Base-by-base conservation (phyloP, 1,140 invertebrate genomes). In the Conus betulinus region DNA sequence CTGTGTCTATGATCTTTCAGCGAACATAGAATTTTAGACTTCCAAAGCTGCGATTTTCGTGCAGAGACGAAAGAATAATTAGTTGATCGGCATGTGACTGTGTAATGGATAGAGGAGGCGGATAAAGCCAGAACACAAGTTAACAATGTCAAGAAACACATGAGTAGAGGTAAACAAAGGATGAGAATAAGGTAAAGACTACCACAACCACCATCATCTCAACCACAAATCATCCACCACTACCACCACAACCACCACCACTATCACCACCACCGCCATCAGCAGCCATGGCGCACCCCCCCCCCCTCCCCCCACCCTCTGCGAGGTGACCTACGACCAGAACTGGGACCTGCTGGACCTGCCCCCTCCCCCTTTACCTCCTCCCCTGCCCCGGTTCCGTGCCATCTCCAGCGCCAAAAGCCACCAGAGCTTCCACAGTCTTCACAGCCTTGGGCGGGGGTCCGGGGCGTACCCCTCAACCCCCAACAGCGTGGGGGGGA, bases 381-480 rank as follows among this genome's bases (percentile, higher is more conserved):
- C 67, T n/a, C 67, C 17, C 20, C 67, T 7, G 11, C 67, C 67
- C 67, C 51, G 4, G 10, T 53, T 53, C 51, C 79, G 79, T 51
- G 79, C 23, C 17, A 15, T 84, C 23, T 84, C 57, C 57, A 84
- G 82, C 57, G 82, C 82, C 53, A 84, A 63, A 51, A 84, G 82
- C 82, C 82, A 84, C 10, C 53, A 63, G 55, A 84, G 82, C 82
- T 55, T 63, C 10, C 53, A 39, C 55, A 63, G 82, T 63, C 7
- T 20, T 71, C 52, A 63, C 53, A 51, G 55, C 51, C 13, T 51
- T 13, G 51, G 27, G 39, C 51, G 17, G 15, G 13, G 11, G 39
- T 23, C 10, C 0, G 51, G 39, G 39, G 39, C 11, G 8, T 39
- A 6, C 76, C 76, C 76, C 15, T 39, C 76, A n/a, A 78, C 81